Evolutionary conservation across 2,113 vertebrate species (phyloP).

Genomic region (Hylia prasina): DNA sequence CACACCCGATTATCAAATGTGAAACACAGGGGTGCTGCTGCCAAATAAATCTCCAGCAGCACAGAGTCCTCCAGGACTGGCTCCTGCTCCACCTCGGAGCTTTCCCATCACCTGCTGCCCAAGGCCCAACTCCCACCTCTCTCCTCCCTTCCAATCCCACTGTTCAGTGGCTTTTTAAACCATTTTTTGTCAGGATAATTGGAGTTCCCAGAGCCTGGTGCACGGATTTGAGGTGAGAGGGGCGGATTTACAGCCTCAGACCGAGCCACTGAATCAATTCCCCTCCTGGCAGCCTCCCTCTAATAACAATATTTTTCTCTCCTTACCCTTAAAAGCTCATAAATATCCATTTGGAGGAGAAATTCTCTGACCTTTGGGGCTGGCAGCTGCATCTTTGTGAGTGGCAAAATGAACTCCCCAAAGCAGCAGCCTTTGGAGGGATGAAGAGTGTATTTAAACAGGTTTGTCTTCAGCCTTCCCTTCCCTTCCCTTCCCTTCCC

Average conservation of each 20-base stretch:
- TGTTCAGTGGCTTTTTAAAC: slow-evolving; percentile 31
- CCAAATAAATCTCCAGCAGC: slow-evolving; percentile 3
- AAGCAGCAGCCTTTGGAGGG: not conserved
- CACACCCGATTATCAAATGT: not conserved
- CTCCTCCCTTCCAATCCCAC: not conserved
- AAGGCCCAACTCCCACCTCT: not conserved
- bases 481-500: not conserved
- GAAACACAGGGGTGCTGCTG: not conserved
- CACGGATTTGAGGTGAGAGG: slow-evolving; percentile 40
- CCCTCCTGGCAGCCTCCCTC: slow-evolving; percentile 8
- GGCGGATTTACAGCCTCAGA: slow-evolving; percentile 50
- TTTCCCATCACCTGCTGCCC: not conserved
- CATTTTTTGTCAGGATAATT: slow-evolving; percentile 60
- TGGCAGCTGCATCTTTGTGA: not conserved
- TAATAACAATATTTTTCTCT: slow-evolving; percentile 51
- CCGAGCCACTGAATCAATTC: slow-evolving; percentile 55
- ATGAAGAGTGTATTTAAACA: not conserved
- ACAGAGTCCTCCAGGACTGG: not conserved
- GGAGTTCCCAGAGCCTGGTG: slow-evolving; percentile 38
- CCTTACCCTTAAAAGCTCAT: slow-evolving; percentile 51
- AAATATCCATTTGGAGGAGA: slow-evolving; percentile 29
- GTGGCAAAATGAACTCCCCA: not conserved
- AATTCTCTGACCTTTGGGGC: slow-evolving; percentile 26
- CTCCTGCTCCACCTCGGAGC: not conserved
- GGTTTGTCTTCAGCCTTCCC: not conserved